These are phyloP conservation scores for Calcarius lapponicus DNA, from an alignment of 2,797 vertebrate species.

Conservation along the genomic window DNA sequence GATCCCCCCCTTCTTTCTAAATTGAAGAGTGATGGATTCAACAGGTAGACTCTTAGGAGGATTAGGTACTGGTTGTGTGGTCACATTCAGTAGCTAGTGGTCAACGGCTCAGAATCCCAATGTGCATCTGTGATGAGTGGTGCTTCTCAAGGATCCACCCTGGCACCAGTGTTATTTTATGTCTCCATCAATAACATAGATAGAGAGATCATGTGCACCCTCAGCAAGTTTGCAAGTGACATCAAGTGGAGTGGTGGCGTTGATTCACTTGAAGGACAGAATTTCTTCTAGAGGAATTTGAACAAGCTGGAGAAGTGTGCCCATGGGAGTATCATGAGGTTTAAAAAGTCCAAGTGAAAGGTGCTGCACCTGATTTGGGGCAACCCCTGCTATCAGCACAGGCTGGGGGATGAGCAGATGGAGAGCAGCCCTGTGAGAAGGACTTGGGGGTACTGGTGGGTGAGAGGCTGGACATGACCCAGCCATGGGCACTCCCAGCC, in stretches of 20 bases:
- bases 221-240: not conserved
- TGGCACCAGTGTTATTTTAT: not conserved
- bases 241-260: too few species aligned
- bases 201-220: not conserved
- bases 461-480: not conserved
- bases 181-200: not conserved
- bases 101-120: not conserved
- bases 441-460: fast-evolving
- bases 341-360: not conserved
- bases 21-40: not conserved
- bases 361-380: not conserved
- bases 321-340: not conserved
- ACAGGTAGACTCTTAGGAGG: not conserved
- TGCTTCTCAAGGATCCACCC: not conserved
- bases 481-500: not conserved
- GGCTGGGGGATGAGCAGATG: not conserved
- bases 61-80: not conserved
- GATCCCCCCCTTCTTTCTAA: not conserved
- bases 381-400: fast-evolving
- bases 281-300: not conserved
- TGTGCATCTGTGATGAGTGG: not conserved
- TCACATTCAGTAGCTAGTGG: not conserved
- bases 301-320: not conserved
- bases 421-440: fast-evolving
- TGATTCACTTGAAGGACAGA: not conserved